Percentiles rank a stretch among this genome's conserved stretches.
These are phyloP conservation scores for Cichlasoma orientale DNA, from an alignment of 2,797 vertebrate genomes.

Conservation along the genomic window DNA sequence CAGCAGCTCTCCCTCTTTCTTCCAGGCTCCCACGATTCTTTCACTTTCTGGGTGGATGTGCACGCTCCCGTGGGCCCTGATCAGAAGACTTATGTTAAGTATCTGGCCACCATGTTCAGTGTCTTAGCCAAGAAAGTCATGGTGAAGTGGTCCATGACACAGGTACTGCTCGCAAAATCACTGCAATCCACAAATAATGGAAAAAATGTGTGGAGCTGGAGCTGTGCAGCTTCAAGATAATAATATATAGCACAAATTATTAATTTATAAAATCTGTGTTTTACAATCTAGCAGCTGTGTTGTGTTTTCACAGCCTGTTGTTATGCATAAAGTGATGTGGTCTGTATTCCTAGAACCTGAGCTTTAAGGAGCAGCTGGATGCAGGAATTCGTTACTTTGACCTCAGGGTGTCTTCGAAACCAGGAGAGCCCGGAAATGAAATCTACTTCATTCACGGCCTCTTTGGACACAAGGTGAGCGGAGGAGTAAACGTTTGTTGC, in stretches of 20 bases:
- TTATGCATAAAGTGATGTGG: background rate
- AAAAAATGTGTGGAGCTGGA: background rate
- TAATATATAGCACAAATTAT: background rate
- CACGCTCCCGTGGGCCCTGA: slow-evolving; percentile 94
- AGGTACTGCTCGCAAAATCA: slow-evolving; percentile 65
- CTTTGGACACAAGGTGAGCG: slow-evolving; percentile 89
- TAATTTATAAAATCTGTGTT: background rate
- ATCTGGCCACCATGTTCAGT: slow-evolving; percentile 88
- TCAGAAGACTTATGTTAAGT: slow-evolving; percentile 90
- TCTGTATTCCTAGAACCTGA: slow-evolving; percentile 80
- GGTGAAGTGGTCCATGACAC: slow-evolving; percentile 99
- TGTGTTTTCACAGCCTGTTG: background rate
- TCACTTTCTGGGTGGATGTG: slow-evolving; percentile 98
- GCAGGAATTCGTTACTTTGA: slow-evolving; percentile 98
- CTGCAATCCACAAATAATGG: background rate
- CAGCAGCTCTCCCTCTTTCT: slow-evolving; percentile 5
- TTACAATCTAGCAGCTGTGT: background rate
- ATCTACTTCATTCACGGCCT: slow-evolving; percentile 97
- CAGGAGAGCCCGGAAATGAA: slow-evolving; percentile 86
- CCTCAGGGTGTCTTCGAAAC: slow-evolving; percentile 95
- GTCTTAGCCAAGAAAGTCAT: slow-evolving; percentile 94
- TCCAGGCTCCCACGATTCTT: slow-evolving; percentile 95
- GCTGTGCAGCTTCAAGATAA: background rate
- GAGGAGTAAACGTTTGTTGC: background rate
- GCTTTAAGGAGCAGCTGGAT: slow-evolving; percentile 94